These are phyloP conservation scores for Hydropotes inermis DNA, from an alignment of 2,113 vertebrate genomes.

Conservation along the genomic window DNA sequence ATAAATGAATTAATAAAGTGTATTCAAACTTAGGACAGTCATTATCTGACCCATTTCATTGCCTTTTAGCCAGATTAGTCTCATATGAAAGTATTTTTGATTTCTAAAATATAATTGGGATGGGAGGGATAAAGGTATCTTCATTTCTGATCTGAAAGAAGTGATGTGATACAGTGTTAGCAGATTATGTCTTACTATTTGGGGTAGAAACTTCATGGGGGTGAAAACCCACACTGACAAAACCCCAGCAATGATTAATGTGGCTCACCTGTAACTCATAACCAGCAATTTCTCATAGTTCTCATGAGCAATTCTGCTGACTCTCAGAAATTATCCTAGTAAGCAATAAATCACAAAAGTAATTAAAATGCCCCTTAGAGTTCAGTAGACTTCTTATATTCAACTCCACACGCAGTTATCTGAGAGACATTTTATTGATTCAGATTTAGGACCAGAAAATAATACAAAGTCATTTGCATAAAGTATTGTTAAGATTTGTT, in stretches of 20 bases:
- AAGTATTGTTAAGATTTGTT: neutral
- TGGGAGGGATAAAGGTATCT: neutral
- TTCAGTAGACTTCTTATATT: constrained; percentile 18
- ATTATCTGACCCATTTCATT: neutral
- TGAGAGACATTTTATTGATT: constrained; percentile 42
- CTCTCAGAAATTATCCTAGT: constrained; percentile 38
- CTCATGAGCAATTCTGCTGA: constrained; percentile 32
- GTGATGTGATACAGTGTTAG: neutral
- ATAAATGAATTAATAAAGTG: neutral
- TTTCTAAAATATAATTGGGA: neutral
- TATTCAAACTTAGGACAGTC: neutral
- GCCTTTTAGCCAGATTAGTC: neutral
- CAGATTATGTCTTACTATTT: neutral
- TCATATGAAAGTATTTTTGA: neutral
- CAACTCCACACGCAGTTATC: neutral
- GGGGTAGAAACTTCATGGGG: neutral
- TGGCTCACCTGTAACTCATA: constrained; percentile 41
- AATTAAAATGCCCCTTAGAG: constrained; percentile 60
- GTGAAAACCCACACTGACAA: constrained; percentile 44
- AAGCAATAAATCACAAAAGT: constrained; percentile 70
- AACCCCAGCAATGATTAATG: constrained; percentile 60
- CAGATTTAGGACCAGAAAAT: constrained; percentile 35
- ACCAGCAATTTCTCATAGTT: constrained; percentile 56
- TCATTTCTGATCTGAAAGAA: neutral
- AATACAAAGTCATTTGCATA: neutral